Base-by-base conservation (phyloP, 2,797 vertebrate species). In the Ctenopoma kingsleyae region DNA sequence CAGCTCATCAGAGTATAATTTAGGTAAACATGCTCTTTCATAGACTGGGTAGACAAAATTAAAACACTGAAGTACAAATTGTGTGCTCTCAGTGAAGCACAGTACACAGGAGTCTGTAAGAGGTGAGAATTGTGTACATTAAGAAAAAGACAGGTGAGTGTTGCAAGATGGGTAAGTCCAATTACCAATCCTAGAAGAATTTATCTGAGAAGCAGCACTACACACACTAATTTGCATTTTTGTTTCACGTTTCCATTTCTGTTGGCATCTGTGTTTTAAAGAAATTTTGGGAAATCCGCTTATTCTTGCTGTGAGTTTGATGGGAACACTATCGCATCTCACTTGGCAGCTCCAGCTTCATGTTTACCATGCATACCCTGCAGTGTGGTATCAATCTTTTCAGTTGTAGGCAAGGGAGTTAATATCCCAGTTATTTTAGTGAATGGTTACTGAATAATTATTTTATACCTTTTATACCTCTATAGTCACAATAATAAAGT, bases 1-100 rank as follows among this genome's bases (percentile, higher is more conserved):
- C 47, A 38, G 17, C 36, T 82, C 55, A 68, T 82, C 78, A 58
- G 71, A 54, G 60, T 61, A 23, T 15, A 0, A 59, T 67, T 75
- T 56, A 12, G 20, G 30, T 25, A 62, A 52, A 63, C 59, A 56
- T 50, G 4, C 22, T 12, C 12, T 48, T 59, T 74, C 44, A 65
- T n/a, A 49, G 25, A n/a, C 44, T 22, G 23, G 22, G 30, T 32
- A 43, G 50, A 59, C 8, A 50, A 48, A 68, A 53, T 63, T 38
- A 48, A 46, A 71, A 25, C 4, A 41, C 44, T 55, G 6, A 60
- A 69, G 27, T 30, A 20, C 6, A 6, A 30, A 12, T 2, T 23
- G 2, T 57, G 32, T 63, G 63, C 19, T 16, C 66, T 49, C 32
- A 48, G 46, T 32, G 19, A 3, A 36, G 8, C 16, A 51, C 47